Evolutionary conservation across 2,113 vertebrate genomes (phyloP).

Genomic region (Psittacara wagleri): DNA sequence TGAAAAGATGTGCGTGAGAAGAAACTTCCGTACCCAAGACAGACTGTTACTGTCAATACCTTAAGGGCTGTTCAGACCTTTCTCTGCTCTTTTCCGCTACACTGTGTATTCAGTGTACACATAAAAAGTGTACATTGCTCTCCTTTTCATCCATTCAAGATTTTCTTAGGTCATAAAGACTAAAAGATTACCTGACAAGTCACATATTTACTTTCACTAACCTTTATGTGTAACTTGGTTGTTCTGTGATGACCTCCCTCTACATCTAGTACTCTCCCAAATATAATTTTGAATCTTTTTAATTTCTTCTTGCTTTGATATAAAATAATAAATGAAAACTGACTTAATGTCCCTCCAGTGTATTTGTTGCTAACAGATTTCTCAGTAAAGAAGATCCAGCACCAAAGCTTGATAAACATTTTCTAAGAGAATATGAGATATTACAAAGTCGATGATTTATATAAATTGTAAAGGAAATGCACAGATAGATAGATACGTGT

Average conservation of each 20-base stretch:
- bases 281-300: neutral
- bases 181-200: neutral
- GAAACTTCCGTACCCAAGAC: rapidly evolving
- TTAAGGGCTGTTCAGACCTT: neutral
- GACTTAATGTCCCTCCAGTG: neutral
- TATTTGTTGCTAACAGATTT: neutral
- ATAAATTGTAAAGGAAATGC: neutral
- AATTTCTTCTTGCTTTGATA: neutral
- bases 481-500: neutral
- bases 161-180: neutral
- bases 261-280: neutral
- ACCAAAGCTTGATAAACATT: neutral
- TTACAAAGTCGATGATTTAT: neutral
- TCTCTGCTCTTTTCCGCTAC: neutral
- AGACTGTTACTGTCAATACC: neutral
- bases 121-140: neutral
- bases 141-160: neutral
- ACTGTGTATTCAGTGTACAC: neutral
- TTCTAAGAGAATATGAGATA: neutral
- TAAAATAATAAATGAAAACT: neutral
- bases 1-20: neutral
- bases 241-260: neutral
- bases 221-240: neutral
- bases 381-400: neutral
- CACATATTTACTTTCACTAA: neutral